phyloP scores from a whole-genome alignment of 2,113 vertebrate species.

The Patagioenas fasciata region DNA sequence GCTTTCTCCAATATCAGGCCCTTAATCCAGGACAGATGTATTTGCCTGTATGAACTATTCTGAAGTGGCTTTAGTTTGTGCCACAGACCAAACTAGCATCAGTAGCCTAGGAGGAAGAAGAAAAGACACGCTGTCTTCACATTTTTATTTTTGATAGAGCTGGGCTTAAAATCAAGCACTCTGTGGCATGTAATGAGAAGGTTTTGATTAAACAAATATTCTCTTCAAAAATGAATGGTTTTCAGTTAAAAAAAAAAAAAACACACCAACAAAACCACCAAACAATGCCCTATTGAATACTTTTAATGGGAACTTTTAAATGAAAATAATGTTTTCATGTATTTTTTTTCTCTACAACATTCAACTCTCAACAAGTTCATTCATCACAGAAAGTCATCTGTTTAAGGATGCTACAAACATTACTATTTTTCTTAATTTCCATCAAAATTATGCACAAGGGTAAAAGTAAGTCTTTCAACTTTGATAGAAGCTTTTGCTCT shows the following conservation, averaged over 20 bases:
- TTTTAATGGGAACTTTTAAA: background rate
- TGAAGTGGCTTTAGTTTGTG: background rate
- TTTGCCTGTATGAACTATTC: background rate
- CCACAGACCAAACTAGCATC: background rate
- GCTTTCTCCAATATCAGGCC: background rate
- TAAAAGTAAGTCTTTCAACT: background rate
- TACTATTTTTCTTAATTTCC: background rate
- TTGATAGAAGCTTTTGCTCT: background rate
- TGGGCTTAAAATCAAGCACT: background rate
- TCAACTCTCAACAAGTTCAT: background rate
- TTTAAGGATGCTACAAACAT: background rate
- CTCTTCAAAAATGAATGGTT: background rate
- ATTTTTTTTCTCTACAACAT: background rate
- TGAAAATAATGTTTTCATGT: background rate
- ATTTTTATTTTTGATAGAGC: background rate
- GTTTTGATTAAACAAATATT: slow-evolving; percentile 13
- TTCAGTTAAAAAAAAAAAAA: background rate
- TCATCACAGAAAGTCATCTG: background rate
- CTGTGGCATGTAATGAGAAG: background rate
- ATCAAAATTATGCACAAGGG: background rate
- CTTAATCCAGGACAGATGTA: background rate
- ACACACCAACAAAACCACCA: too few species aligned
- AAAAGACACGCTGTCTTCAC: background rate
- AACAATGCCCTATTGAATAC: background rate
- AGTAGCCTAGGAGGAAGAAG: background rate